Conservation (phyloP, 2,888 invertebrate species). For the Cephus runcator region DNA sequence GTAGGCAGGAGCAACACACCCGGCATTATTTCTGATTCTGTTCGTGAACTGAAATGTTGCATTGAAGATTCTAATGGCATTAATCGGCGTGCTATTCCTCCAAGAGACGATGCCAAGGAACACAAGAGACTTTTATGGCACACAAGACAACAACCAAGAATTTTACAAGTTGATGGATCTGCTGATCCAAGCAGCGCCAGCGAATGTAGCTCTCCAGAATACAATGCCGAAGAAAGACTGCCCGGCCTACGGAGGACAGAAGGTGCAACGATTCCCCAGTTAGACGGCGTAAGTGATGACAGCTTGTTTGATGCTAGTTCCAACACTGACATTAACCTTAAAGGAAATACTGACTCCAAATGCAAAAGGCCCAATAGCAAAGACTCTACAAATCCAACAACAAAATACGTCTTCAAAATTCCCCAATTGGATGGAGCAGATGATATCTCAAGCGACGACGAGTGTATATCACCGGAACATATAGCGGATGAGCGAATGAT, state of each 20-base stretch:
- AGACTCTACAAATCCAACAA: background rate
- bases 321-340: conserved; percentile 64
- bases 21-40: conserved; percentile 49
- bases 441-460: conserved; percentile 70
- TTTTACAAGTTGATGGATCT: conserved; percentile 71
- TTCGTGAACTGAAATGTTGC: conserved; percentile 53
- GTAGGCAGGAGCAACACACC: conserved; percentile 54
- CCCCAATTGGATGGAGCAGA: conserved; percentile 78
- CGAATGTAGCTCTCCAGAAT: conserved; percentile 65
- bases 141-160: conserved; percentile 64
- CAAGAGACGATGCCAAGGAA: conserved; percentile 58
- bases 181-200: conserved; percentile 67
- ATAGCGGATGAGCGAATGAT: conserved; percentile 26
- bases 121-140: conserved; percentile 64
- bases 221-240: conserved; percentile 51
- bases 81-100: conserved; percentile 41
- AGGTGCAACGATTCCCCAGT: conserved; percentile 34
- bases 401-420: conserved; percentile 54
- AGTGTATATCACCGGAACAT: conserved; percentile 42
- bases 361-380: conserved; percentile 27
- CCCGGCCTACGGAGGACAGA: conserved; percentile 11
- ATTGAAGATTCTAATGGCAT: conserved; percentile 43
- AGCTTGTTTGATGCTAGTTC: conserved; percentile 25
- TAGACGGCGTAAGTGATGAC: conserved; percentile 40
- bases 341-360: conserved; percentile 43